A percentile compares a stretch with the other conserved stretches of the same genome.
Evolutionary conservation across 2,113 vertebrate genomes (phyloP).

Genomic region (Casuarius casuarius): DNA sequence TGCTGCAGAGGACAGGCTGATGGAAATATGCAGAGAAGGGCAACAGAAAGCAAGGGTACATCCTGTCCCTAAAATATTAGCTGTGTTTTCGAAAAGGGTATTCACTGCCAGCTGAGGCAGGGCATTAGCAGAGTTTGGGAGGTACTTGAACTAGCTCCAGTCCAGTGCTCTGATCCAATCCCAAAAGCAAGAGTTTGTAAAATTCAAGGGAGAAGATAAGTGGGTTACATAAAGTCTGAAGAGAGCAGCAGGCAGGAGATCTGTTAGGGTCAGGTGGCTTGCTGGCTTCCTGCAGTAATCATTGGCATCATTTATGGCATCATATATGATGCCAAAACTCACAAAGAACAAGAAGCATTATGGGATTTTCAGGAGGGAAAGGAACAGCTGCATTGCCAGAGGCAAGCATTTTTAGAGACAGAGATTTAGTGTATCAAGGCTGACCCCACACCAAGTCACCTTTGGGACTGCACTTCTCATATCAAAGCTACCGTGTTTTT

Average conservation of each 20-base stretch:
- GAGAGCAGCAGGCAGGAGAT: not conserved
- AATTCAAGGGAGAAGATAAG: not conserved
- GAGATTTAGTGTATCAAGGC: not conserved
- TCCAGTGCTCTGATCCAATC: not conserved
- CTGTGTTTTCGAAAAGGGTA: not conserved
- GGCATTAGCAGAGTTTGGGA: not conserved
- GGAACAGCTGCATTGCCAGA: not conserved
- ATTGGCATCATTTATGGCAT: not conserved
- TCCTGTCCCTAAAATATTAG: not conserved
- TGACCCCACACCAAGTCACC: not conserved
- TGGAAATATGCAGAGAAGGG: not conserved
- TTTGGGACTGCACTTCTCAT: not conserved
- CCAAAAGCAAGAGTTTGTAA: not conserved
- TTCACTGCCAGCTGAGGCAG: not conserved
- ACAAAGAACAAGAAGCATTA: not conserved
- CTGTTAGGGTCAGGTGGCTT: not conserved
- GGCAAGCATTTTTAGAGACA: not conserved
- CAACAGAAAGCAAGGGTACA: not conserved
- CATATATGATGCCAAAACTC: not conserved
- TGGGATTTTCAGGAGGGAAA: not conserved
- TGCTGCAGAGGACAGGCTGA: not conserved
- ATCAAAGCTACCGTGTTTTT: conserved; percentile 4
- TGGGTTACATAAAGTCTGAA: not conserved
- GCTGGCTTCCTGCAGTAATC: not conserved
- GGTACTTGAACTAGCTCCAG: not conserved